Evolutionary conservation across 2,113 vertebrate genomes (phyloP).

Genomic region (Callospermophilus lateralis): DNA sequence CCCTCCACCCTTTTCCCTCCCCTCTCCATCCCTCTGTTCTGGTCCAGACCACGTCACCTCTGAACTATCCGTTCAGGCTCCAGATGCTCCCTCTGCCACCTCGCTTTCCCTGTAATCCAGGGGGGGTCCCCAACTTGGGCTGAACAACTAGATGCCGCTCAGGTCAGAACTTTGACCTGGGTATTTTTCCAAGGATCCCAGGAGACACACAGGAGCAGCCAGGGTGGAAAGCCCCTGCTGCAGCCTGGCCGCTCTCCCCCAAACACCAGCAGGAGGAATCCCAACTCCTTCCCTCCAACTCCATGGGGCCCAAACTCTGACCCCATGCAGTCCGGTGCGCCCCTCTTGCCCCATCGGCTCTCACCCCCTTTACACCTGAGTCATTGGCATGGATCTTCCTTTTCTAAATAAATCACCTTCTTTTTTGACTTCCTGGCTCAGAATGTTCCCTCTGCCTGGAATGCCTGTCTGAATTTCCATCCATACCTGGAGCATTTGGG

Average conservation of each 20-base stretch:
- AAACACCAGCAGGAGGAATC: no score
- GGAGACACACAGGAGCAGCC: not conserved
- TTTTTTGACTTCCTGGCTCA: not conserved
- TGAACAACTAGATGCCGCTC: not conserved
- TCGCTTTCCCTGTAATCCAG: not conserved
- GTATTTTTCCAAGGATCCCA: not conserved
- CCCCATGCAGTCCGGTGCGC: rapidly evolving
- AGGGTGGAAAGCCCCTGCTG: no score
- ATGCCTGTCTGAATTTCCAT: not conserved
- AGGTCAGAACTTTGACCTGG: not conserved
- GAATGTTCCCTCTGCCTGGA: not conserved
- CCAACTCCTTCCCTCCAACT: no score
- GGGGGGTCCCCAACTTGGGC: not conserved
- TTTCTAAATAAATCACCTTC: not conserved
- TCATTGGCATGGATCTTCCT: not conserved
- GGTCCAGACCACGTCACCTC: not conserved
- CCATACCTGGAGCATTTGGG: not conserved
- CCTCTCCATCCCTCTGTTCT: not conserved
- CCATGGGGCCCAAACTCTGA: not conserved
- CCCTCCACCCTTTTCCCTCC: not conserved
- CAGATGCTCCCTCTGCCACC: no score
- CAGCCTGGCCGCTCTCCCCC: not conserved
- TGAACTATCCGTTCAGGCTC: not conserved
- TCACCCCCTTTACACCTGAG: not conserved
- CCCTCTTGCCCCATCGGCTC: rapidly evolving